Conservation (phyloP, 2,797 vertebrate genomes). For the Scleropages formosus region DNA sequence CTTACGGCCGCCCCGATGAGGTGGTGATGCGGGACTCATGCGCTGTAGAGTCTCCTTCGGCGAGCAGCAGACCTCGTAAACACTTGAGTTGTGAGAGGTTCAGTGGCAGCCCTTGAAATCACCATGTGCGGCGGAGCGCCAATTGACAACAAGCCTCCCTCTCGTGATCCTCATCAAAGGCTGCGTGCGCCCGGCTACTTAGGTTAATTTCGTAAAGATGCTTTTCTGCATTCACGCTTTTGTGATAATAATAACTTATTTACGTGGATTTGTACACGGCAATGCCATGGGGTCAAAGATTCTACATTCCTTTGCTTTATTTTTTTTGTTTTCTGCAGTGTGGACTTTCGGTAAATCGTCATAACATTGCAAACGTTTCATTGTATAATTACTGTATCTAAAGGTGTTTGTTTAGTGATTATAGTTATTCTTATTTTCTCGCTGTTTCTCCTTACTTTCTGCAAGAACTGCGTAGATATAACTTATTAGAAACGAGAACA, state of each 20-base stretch:
- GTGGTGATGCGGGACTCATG: background rate
- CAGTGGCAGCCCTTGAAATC: constrained; percentile 15
- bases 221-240: constrained; percentile 3
- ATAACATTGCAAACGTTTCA: no score
- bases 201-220: background rate
- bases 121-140: background rate
- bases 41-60: background rate
- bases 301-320: constrained; percentile 8
- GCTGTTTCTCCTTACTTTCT: no score
- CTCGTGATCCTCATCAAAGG: constrained; percentile 46
- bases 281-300: background rate
- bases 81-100: constrained; percentile 18
- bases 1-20: background rate
- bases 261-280: background rate
- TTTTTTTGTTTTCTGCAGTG: no score
- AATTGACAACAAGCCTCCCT: constrained; percentile 39
- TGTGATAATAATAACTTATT: background rate
- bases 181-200: constrained; percentile 26
- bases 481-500: no score
- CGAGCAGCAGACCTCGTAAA: background rate
- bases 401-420: no score
- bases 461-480: no score
- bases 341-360: no score
- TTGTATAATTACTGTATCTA: no score
- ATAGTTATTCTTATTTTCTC: no score